Evolutionary conservation across 2,113 vertebrate species (phyloP).

Genomic region (Cephalopholis sonnerati): DNA sequence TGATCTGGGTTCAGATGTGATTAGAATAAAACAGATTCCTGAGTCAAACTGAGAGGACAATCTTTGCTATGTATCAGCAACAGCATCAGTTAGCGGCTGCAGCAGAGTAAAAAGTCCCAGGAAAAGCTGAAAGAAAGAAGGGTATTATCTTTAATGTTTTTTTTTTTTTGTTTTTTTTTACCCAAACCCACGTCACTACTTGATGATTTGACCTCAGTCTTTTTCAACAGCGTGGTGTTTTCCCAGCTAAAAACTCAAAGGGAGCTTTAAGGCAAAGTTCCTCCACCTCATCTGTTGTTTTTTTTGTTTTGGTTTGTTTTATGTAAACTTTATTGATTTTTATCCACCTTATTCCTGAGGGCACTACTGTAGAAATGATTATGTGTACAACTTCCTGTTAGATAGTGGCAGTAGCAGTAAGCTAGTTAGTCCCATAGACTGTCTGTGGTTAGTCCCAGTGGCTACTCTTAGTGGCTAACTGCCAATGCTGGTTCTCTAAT

Average conservation of each 20-base stretch:
- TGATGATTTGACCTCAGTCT: neutral
- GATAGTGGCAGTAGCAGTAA: too few species aligned
- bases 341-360: too few species aligned
- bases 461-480: too few species aligned
- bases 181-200: neutral
- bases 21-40: slow-evolving; percentile 69
- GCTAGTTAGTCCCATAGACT: too few species aligned
- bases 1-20: slow-evolving; percentile 72
- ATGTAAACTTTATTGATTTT: too few species aligned
- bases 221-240: neutral
- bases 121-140: slow-evolving; percentile 22
- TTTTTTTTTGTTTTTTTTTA: slow-evolving; percentile 8
- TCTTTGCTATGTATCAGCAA: slow-evolving; percentile 48
- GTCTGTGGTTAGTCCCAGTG: too few species aligned
- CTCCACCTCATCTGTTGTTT: too few species aligned
- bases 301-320: too few species aligned
- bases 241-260: neutral
- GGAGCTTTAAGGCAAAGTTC: neutral
- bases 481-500: too few species aligned
- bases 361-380: too few species aligned
- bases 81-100: slow-evolving; percentile 18
- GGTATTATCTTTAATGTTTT: neutral
- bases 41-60: slow-evolving; percentile 54
- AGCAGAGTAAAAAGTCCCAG: slow-evolving; percentile 12
- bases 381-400: too few species aligned